Conservation (phyloP, 1,140 invertebrate genomes). For the Zaprionus tsacasi region DNA sequence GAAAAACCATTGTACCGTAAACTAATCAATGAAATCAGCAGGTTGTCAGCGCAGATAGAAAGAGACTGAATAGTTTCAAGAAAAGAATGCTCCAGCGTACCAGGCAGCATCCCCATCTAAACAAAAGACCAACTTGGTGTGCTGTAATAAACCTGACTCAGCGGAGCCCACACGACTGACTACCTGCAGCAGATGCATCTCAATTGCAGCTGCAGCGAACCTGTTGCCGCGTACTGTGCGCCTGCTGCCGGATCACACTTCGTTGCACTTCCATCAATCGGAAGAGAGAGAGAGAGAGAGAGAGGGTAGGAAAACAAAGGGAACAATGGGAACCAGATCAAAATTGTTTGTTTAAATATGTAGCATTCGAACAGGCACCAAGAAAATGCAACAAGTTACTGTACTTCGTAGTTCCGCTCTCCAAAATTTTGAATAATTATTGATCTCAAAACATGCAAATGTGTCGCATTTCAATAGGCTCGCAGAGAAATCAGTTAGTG, state of each 20-base stretch:
- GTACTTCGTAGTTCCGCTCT: not conserved
- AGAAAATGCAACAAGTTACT: not conserved
- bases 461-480: conserved; percentile 50
- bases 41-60: not conserved
- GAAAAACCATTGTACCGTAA: conserved; percentile 27
- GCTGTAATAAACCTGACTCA: not conserved
- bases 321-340: not conserved
- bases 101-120: conserved; percentile 9
- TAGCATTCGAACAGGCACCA: conserved; percentile 2
- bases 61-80: conserved; percentile 1
- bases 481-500: conserved; percentile 17
- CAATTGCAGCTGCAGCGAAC: conserved; percentile 7
- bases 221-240: conserved; percentile 34
- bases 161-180: not conserved
- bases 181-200: conserved; percentile 25
- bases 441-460: conserved; percentile 47
- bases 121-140: not conserved
- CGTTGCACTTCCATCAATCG: conserved; percentile 51
- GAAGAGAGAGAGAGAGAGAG: not conserved
- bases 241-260: conserved; percentile 63
- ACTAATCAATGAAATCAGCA: not conserved
- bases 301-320: not conserved
- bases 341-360: conserved; percentile 8
- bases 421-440: not conserved
- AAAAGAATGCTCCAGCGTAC: not conserved